phyloP scores from a whole-genome alignment of 2,888 invertebrate genomes.

The Pollenia amentaria region DNA sequence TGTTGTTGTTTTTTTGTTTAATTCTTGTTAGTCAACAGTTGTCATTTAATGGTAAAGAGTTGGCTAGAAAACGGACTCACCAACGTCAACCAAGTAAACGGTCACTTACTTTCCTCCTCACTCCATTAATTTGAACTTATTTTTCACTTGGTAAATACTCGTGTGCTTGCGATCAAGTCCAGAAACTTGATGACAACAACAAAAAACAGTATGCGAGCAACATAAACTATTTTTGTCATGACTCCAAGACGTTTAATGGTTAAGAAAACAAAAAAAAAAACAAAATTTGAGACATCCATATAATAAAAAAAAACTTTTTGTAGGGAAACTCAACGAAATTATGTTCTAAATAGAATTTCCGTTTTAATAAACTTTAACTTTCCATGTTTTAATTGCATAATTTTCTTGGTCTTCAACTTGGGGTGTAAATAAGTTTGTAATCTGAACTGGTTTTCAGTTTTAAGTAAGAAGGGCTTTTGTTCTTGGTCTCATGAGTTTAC shows the following conservation, averaged over 20 bases:
- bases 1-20: not conserved
- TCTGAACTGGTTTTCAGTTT: conserved; percentile 3
- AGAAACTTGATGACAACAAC: not conserved
- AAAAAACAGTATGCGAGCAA: not conserved
- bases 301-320: conserved; percentile 9
- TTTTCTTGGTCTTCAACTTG: not conserved
- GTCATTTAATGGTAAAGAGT: conserved; percentile 54
- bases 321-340: conserved; percentile 12
- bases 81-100: not conserved
- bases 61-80: not conserved
- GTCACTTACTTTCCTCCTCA: conserved; percentile 13
- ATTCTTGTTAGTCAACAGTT: conserved; percentile 60
- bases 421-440: not conserved
- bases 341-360: conserved; percentile 56
- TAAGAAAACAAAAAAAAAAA: not conserved
- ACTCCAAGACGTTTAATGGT: conserved; percentile 19
- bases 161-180: not conserved
- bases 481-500: no score
- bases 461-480: not conserved
- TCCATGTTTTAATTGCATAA: conserved; percentile 35
- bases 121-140: not conserved
- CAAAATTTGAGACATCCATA: no score
- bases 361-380: conserved; percentile 37
- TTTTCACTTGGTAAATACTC: not conserved
- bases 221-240: conserved; percentile 10